A percentile compares a stretch with the other conserved stretches of the same genome.
phyloP scores from a whole-genome alignment of 2,797 vertebrate species.

The Microctenopoma lineatum region DNA sequence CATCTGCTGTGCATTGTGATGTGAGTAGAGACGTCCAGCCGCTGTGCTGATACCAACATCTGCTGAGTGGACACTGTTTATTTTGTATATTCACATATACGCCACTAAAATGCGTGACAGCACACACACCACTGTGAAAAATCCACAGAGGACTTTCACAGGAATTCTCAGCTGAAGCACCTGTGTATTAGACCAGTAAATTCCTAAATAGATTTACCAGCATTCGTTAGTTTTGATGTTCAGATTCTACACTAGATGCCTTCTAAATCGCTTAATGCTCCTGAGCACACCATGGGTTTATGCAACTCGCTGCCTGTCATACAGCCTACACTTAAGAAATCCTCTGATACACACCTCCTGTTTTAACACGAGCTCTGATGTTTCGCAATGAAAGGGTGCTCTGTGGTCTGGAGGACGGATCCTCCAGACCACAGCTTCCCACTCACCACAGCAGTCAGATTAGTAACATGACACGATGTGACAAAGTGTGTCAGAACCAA shows the following conservation, averaged over 20 bases:
- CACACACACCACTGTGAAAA: background rate
- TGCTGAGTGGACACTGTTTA: background rate
- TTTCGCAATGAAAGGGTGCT: slow-evolving; percentile 23
- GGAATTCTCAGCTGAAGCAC: background rate
- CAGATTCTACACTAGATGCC: background rate
- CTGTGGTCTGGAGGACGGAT: slow-evolving; percentile 13
- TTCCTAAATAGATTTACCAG: background rate
- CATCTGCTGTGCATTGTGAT: background rate
- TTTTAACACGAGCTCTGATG: slow-evolving; percentile 18
- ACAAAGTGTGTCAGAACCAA: slow-evolving; percentile 10
- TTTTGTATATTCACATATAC: background rate
- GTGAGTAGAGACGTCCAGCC: background rate
- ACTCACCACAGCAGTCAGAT: slow-evolving; percentile 35
- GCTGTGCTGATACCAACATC: background rate
- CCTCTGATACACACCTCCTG: slow-evolving; percentile 9
- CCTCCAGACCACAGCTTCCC: slow-evolving; percentile 30
- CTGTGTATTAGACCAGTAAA: background rate
- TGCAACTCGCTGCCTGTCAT: slow-evolving; percentile 11
- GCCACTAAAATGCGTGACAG: too few species aligned
- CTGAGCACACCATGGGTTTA: slow-evolving; percentile 7
- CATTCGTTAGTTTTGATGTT: background rate
- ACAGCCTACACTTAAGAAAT: slow-evolving; percentile 18
- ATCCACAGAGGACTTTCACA: slow-evolving; percentile 16
- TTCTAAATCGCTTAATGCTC: background rate
- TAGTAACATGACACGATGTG: slow-evolving; percentile 19